These are phyloP conservation scores for Ormia ochracea DNA, from an alignment of 2,888 invertebrate genomes.

Conservation along the genomic window DNA sequence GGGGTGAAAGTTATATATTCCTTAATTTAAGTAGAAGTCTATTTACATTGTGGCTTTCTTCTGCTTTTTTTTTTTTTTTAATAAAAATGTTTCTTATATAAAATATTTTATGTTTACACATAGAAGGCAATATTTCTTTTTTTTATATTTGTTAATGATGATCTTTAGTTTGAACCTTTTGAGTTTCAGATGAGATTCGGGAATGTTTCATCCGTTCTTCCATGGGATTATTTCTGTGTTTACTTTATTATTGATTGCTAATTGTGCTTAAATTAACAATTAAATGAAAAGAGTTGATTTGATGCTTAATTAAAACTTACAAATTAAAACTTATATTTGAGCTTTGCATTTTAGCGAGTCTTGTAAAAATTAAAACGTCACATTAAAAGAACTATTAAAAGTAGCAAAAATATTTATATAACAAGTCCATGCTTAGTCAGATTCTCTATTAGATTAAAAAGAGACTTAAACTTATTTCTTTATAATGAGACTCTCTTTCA, in stretches of 20 bases:
- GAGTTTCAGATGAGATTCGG: conserved; percentile 53
- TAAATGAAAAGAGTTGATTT: neutral
- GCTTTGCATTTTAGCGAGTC: conserved; percentile 51
- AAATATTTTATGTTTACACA: conserved; percentile 63
- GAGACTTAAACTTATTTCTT: neutral
- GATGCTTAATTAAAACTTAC: neutral
- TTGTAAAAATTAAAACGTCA: conserved; percentile 12
- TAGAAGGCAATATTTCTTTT: conserved; percentile 61
- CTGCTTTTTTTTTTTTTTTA: neutral
- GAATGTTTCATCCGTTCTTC: neutral
- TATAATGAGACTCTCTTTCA: neutral
- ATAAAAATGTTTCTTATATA: conserved; percentile 50
- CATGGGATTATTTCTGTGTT: neutral
- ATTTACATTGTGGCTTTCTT: conserved; percentile 21
- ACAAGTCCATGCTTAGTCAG: neutral
- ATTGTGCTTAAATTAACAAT: neutral
- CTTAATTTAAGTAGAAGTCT: neutral
- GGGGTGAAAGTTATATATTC: neutral
- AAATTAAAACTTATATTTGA: conserved; percentile 44
- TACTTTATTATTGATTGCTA: neutral
- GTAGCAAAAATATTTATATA: neutral
- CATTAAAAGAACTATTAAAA: conserved; percentile 11
- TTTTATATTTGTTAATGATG: conserved; percentile 38
- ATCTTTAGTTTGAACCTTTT: conserved; percentile 39
- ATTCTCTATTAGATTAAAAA: neutral